These are phyloP conservation scores for Ruditapes philippinarum DNA, from an alignment of 1,140 invertebrate genomes.

Conservation along the genomic window DNA sequence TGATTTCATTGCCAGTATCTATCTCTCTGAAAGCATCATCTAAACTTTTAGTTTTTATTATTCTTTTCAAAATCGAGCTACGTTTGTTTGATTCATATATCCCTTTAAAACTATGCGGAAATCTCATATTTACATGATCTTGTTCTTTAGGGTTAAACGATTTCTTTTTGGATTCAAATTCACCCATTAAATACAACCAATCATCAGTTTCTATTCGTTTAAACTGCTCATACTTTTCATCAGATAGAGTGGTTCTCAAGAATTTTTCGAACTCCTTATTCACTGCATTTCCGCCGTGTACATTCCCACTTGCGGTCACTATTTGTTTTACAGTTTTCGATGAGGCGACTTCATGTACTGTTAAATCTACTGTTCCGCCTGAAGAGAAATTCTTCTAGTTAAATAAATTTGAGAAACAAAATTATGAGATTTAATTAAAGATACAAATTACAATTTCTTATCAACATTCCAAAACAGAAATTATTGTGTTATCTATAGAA, in stretches of 20 bases:
- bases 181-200: neutral
- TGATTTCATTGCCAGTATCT: neutral
- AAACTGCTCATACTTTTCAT: neutral
- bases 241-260: neutral
- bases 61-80: no score
- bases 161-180: constrained; percentile 9
- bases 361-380: constrained; percentile 1
- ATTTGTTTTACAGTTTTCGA: neutral
- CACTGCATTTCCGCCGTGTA: neutral
- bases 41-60: no score
- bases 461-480: no score
- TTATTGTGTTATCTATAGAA: no score
- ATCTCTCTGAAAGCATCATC: neutral
- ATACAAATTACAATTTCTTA: no score
- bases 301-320: neutral
- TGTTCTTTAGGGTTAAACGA: neutral
- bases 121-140: neutral
- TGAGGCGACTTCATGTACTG: neutral
- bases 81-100: neutral
- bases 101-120: neutral
- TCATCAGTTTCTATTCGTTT: neutral
- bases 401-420: no score
- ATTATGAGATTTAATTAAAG: no score
- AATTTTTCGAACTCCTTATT: neutral
- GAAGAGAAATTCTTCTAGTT: no score